A percentile compares a stretch with the other conserved stretches of the same genome.
Evolutionary conservation across 2,888 invertebrate genomes (phyloP).

Genomic region (Hirtodrosophila histrioides): DNA sequence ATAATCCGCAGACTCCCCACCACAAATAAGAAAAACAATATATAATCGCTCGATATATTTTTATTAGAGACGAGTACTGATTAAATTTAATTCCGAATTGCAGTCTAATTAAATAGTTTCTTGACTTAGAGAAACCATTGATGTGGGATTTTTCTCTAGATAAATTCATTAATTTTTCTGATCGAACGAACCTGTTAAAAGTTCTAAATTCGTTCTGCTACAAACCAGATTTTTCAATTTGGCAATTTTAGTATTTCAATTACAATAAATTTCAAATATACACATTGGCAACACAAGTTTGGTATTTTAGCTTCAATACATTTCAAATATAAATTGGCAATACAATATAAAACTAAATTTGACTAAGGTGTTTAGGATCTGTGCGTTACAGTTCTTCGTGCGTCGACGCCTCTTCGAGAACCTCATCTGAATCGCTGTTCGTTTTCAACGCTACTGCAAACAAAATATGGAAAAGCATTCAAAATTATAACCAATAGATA

Average conservation of each 20-base stretch:
- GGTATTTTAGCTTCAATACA: conserved; percentile 21
- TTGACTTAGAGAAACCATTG: no score
- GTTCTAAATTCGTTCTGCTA: background rate
- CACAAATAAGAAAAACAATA: no score
- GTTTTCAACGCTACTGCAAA: conserved; percentile 39
- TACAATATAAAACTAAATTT: conserved; percentile 34
- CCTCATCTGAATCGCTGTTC: conserved; percentile 21
- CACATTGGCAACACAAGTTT: conserved; percentile 37
- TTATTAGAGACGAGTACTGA: no score
- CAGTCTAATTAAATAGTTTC: no score
- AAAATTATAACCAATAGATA: conserved; percentile 15
- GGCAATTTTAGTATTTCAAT: conserved; percentile 40
- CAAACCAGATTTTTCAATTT: conserved; percentile 14
- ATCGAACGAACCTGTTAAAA: background rate
- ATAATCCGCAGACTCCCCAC: no score
- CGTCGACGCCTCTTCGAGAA: conserved; percentile 3
- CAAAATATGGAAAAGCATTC: conserved; percentile 31
- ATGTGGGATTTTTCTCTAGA: no score
- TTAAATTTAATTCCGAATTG: no score
- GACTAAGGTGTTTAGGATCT: conserved; percentile 28
- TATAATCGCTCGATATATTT: no score
- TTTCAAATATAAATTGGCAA: conserved; percentile 16
- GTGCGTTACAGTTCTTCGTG: conserved; percentile 49
- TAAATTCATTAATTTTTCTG: no score
- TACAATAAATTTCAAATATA: conserved; percentile 10